Base-by-base conservation (phyloP, 2,113 vertebrate species). In the Myotis brandtii region DNA sequence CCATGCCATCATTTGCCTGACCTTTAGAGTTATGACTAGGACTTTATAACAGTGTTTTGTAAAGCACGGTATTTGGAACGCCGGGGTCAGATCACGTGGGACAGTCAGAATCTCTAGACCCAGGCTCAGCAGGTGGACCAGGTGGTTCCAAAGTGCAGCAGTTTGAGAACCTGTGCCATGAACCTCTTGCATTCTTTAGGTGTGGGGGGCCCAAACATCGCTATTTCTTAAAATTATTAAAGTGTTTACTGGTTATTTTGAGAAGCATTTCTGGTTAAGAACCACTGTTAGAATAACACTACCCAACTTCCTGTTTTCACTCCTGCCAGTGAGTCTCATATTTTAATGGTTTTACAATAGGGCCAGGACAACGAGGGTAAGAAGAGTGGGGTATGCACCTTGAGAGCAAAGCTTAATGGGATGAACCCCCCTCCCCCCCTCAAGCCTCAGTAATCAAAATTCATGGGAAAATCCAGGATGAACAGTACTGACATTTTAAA, bases 161-260 rank as follows among this genome's bases (percentile, higher is more conserved):
- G 2, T n/a, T 52, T 17, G 72, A 3, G 70, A 59, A 14, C 0
- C 40, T 69, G 30, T 37, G 0, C 75, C 0, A 0, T 27, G 76
- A n/a, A n/a, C 43, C 30, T 64, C 2, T 40, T 72, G 10, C 21
- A 17, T 43, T 72, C 43, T 30, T 77, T 52, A 32, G 50, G 23
- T 40, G 11, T n/a, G 2, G 2, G 21, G 7, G 59, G 7, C 32
- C 11, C 64, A 14, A 64, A 4, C 20, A 13, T 32, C 32, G 21
- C 9, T 34, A 64, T 13, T 8, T 76, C 12, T 73, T 73, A 40
- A 72, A 59, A 32, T 52, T 62, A 62, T 43, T 62, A 72, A 81
- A 73, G 1, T 67, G 34, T 86, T 72, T 48, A 7, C n/a, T 89
- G 70, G 64, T 85, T 34, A 46, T 64, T 77, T 70, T 43, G 59